phyloP scores from a whole-genome alignment of 2,113 vertebrate genomes.

The Bombycilla garrulus region DNA sequence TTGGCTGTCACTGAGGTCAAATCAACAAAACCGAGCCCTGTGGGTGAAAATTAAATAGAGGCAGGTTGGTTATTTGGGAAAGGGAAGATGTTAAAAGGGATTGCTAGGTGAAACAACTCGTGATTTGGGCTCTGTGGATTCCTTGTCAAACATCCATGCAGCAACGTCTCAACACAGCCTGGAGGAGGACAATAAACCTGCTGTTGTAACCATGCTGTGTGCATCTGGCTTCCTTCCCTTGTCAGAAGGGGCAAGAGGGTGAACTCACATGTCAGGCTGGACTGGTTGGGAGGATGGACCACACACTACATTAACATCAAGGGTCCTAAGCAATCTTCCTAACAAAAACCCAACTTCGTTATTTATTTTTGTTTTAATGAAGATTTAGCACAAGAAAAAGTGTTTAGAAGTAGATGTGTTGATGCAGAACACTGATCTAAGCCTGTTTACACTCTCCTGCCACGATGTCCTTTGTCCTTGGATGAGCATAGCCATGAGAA shows the following conservation, averaged over 20 bases:
- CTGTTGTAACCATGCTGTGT: background rate
- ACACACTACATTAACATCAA: background rate
- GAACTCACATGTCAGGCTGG: background rate
- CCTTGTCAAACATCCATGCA: background rate
- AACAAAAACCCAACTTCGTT: background rate
- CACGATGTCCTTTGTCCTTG: fast-evolving
- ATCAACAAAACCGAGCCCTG: background rate
- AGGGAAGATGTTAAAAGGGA: background rate
- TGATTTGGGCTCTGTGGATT: background rate
- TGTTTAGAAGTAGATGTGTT: background rate
- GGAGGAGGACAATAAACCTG: background rate
- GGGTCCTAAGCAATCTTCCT: background rate
- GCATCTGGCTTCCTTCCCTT: background rate
- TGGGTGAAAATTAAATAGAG: background rate
- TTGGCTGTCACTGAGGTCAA: background rate
- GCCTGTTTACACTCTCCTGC: background rate
- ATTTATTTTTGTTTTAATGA: background rate
- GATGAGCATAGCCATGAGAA: fast-evolving
- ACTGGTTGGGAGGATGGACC: background rate
- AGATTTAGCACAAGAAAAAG: background rate
- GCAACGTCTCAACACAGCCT: background rate
- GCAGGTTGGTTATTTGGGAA: background rate
- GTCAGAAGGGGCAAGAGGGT: background rate
- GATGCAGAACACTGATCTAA: background rate
- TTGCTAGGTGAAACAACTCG: background rate